Evolutionary conservation across 2,113 vertebrate genomes (phyloP).

Genomic region (Zosterops lateralis): DNA sequence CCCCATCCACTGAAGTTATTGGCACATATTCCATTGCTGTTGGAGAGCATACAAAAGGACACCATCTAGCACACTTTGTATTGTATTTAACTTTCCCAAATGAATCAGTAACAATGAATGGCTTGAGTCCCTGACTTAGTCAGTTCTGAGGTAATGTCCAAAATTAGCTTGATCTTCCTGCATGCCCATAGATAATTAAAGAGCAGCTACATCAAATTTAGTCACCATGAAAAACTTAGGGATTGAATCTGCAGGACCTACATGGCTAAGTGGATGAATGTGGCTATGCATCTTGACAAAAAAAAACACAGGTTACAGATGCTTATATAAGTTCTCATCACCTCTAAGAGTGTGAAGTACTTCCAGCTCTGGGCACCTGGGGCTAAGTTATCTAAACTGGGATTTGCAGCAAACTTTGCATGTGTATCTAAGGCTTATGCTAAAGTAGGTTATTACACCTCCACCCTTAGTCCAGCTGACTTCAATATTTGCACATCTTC

Average conservation of each 20-base stretch:
- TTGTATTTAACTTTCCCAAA: background rate
- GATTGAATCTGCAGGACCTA: background rate
- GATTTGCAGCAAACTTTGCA: background rate
- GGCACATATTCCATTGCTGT: background rate
- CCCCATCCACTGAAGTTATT: background rate
- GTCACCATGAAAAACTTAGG: background rate
- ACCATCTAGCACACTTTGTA: background rate
- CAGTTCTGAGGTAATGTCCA: background rate
- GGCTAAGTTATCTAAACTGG: background rate
- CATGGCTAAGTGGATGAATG: background rate
- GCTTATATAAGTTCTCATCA: background rate
- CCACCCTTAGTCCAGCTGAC: background rate
- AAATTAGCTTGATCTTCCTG: background rate
- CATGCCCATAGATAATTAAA: background rate
- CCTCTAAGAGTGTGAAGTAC: background rate
- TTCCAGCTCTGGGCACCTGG: background rate
- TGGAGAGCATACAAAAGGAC: background rate
- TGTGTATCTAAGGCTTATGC: background rate
- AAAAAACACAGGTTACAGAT: background rate
- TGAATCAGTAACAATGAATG: background rate
- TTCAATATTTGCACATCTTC: background rate
- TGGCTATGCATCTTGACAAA: background rate
- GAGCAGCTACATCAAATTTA: background rate
- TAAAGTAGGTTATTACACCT: background rate
- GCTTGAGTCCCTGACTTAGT: background rate